Evolutionary conservation across 2,888 invertebrate species (phyloP), one percentile per base, ranked within the genome.

Genomic region (Nymphalis polychloros): DNA sequence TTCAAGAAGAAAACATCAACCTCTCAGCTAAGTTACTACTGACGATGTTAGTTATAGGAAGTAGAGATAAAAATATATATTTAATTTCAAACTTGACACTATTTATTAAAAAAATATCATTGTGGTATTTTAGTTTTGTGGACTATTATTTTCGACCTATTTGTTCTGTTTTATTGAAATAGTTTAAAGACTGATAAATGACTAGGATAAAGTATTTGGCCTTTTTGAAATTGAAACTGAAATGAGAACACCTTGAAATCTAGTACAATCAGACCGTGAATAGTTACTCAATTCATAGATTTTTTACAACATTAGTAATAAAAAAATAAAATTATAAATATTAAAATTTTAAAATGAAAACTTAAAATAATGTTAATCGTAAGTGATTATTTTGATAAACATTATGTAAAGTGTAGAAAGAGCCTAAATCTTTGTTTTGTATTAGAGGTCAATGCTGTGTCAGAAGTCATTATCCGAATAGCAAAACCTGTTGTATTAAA

Each of bases 401-500:
- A 55, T 55, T 17, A 7, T 55, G 2, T 31, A 23, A 57, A 13
- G 55, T 66, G 53, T 66, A 53, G 6, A 48, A 55, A 35, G 8
- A 66, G 66, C 66, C 55, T 66, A 53, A 61, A 53, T 57, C 41
- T 64, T 66, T 66, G 55, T 61, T 70, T 68, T 53, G 52, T 55
- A 41, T 59, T 66, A 63, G 65, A 75, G 75, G 73, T 76, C 73
- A 75, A 71, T 73, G 73, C 50, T 71, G 67, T 72, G 76, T 75
- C 72, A 72, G 41, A 73, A 70, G 74, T 73, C 70, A 72, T 72
- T 75, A 73, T 63, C 72, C 75, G 70, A 65, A 20, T 49, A 67
- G 63, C 41, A 27, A 67, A 73, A 74, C 73, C 66, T 52, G 74
- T 74, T 74, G 49, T 41, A 55, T 17, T 57, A 63, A n/a, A 46